phyloP scores from a whole-genome alignment of 2,113 vertebrate species.

The Platysteira castanea region DNA sequence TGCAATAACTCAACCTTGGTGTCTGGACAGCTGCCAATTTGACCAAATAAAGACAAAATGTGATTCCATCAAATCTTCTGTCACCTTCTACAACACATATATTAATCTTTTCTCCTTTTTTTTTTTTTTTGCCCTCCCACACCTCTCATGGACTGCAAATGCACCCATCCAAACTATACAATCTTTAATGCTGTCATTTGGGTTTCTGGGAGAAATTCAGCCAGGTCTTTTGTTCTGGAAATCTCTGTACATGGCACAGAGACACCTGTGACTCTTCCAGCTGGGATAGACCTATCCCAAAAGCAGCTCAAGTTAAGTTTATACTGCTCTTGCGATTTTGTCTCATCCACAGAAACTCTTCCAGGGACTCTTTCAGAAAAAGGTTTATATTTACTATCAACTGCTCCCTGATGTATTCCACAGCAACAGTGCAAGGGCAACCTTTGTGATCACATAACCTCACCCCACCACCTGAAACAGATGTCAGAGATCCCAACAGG shows the following conservation, averaged over 20 bases:
- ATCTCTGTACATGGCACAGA: neutral
- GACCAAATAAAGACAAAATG: neutral
- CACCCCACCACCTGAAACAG: too few species aligned
- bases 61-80: neutral
- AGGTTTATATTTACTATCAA: neutral
- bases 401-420: neutral
- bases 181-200: neutral
- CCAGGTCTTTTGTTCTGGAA: neutral
- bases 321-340: fast-evolving
- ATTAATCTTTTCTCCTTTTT: neutral
- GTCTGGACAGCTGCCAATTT: neutral
- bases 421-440: neutral
- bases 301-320: neutral
- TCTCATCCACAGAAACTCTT: neutral
- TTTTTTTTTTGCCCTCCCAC: fast-evolving
- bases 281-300: neutral
- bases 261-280: neutral
- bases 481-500: neutral
- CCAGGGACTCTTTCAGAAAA: neutral
- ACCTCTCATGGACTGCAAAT: fast-evolving
- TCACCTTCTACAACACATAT: neutral
- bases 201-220: neutral
- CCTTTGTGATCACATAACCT: too few species aligned
- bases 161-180: neutral
- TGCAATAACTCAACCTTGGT: neutral